phyloP scores from a whole-genome alignment of 2,113 vertebrate species.

The Saccopteryx leptura region DNA sequence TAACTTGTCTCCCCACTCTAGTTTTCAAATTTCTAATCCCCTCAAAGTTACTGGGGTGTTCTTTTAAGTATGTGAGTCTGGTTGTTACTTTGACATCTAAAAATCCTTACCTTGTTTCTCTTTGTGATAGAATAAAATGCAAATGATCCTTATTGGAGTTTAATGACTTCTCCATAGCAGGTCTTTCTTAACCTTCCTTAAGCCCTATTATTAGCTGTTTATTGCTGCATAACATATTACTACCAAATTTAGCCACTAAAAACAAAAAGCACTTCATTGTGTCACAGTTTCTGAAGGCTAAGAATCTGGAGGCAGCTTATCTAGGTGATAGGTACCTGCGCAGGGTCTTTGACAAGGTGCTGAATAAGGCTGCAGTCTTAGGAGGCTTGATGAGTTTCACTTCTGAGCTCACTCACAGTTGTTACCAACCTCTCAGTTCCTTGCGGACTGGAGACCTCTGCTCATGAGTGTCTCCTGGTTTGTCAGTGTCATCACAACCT shows the following conservation, averaged over 20 bases:
- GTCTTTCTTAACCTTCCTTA: background rate
- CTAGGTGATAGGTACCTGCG: background rate
- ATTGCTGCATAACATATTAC: background rate
- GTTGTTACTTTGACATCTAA: constrained; percentile 24
- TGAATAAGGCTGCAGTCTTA: background rate
- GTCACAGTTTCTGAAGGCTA: background rate
- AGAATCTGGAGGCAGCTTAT: background rate
- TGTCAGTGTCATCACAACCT: background rate
- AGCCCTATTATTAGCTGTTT: background rate
- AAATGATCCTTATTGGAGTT: background rate
- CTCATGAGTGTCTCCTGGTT: background rate
- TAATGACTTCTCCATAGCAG: background rate
- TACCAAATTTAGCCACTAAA: background rate
- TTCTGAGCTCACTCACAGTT: background rate
- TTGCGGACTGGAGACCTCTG: background rate
- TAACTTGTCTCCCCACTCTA: background rate
- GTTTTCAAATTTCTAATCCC: background rate
- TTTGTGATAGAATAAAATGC: background rate
- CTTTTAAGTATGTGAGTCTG: constrained; percentile 29
- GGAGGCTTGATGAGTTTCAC: background rate
- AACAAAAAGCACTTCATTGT: background rate
- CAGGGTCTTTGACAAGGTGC: background rate
- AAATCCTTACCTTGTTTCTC: constrained; percentile 6
- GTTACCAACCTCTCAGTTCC: background rate
- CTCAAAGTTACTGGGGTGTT: background rate